A percentile compares a stretch with the other conserved stretches of the same genome.
phyloP scores from a whole-genome alignment of 2,888 invertebrate species.

The Brassicogethes aeneus region DNA sequence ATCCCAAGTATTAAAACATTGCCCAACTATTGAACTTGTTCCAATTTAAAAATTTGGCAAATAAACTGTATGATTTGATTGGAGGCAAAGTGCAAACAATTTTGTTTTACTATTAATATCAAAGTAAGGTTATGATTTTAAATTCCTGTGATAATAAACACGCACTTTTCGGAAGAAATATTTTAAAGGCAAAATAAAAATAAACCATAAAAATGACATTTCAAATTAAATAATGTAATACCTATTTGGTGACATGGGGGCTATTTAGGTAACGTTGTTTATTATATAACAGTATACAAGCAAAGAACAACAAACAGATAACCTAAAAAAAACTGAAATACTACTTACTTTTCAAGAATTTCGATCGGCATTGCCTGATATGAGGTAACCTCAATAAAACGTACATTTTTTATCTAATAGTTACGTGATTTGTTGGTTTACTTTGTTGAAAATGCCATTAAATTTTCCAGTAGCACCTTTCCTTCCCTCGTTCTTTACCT shows the following conservation, averaged over 20 bases:
- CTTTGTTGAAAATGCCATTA: slow-evolving; percentile 14
- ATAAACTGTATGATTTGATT: not conserved
- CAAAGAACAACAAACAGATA: not conserved
- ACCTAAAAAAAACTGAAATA: not conserved
- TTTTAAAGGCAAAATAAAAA: no score
- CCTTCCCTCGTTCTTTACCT: not conserved
- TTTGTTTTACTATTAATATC: not conserved
- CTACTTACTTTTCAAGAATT: slow-evolving; percentile 26
- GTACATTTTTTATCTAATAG: slow-evolving; percentile 26
- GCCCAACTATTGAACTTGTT: no score
- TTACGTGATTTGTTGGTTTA: slow-evolving; percentile 2
- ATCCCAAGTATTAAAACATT: no score
- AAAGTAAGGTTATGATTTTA: not conserved
- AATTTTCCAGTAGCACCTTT: not conserved
- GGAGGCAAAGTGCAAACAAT: not conserved
- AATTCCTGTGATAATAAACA: no score
- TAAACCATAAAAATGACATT: no score
- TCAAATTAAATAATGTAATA: no score
- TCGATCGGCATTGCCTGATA: slow-evolving; percentile 25
- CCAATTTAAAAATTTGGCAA: not conserved
- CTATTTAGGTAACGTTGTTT: not conserved
- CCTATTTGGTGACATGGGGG: not conserved
- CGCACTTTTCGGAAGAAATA: no score
- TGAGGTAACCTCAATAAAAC: slow-evolving; percentile 27
- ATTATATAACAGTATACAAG: not conserved